Conservation (phyloP, 2,797 vertebrate genomes). For the Psittacula derbiana region DNA sequence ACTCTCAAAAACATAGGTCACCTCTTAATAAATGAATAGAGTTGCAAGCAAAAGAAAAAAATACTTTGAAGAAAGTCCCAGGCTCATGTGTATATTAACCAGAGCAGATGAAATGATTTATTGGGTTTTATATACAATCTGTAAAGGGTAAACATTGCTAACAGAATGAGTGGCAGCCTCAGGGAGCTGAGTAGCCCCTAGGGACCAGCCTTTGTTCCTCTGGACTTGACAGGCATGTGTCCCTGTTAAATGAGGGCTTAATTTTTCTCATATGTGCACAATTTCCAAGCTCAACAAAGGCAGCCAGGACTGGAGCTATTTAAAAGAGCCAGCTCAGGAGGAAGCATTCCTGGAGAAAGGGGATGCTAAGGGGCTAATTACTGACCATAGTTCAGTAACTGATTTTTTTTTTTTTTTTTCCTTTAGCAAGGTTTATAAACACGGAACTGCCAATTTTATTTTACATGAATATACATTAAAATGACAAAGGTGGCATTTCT, state of each 20-base stretch:
- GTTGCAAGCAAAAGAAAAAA: constrained; percentile 59
- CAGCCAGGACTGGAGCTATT: constrained; percentile 82
- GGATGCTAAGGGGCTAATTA: constrained; percentile 84
- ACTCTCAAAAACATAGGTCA: constrained; percentile 47
- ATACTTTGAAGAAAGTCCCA: constrained; percentile 63
- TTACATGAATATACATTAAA: constrained; percentile 71
- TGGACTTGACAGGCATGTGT: constrained; percentile 94
- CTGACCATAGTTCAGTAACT: constrained; percentile 71
- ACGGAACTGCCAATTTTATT: constrained; percentile 53
- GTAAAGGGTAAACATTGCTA: constrained; percentile 82
- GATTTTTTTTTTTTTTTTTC: neutral
- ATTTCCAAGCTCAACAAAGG: constrained; percentile 89
- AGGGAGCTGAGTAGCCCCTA: constrained; percentile 80
- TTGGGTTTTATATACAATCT: constrained; percentile 80
- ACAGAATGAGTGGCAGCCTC: constrained; percentile 83
- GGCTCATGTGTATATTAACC: constrained; percentile 70
- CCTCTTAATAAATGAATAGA: constrained; percentile 40
- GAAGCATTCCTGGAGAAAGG: constrained; percentile 79
- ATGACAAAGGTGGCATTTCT: constrained; percentile 62
- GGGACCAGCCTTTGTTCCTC: constrained; percentile 84
- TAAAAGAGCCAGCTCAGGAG: constrained; percentile 78
- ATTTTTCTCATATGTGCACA: constrained; percentile 94
- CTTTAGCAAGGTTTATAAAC: constrained; percentile 70
- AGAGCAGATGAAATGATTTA: constrained; percentile 85
- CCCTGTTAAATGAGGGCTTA: constrained; percentile 92